Percentiles rank a stretch among this genome's conserved stretches.
Conservation (phyloP, 2,113 vertebrate species). For the Numenius arquata region DNA sequence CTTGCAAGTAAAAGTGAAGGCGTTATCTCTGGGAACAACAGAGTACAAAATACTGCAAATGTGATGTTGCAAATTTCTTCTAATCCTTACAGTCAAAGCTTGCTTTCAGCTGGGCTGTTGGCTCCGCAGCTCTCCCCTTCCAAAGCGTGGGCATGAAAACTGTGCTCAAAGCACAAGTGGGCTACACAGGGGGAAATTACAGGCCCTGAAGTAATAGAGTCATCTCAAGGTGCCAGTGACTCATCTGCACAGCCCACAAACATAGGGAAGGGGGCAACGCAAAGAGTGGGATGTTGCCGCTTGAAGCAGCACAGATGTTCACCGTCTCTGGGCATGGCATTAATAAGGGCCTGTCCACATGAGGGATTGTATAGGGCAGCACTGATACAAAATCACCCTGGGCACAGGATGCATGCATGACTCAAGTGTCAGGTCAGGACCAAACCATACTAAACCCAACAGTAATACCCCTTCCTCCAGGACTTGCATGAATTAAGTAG, state of each 20-base stretch:
- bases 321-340: fast-evolving
- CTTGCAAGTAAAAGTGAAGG: neutral
- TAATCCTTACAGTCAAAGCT: neutral
- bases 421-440: neutral
- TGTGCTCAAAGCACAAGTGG: neutral
- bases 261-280: neutral
- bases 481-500: neutral
- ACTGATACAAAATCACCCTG: neutral
- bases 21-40: neutral
- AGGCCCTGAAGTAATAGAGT: neutral
- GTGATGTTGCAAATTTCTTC: neutral
- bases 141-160: neutral
- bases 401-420: neutral
- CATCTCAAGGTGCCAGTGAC: neutral
- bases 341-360: neutral
- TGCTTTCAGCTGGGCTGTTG: neutral
- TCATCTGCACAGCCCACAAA: neutral
- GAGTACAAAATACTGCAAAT: neutral
- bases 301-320: neutral
- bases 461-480: neutral
- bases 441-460: neutral
- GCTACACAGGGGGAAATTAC: neutral
- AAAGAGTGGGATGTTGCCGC: neutral
- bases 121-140: neutral
- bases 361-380: neutral